Conservation (phyloP, 2,797 vertebrate genomes). For the Sebastes jordani region DNA sequence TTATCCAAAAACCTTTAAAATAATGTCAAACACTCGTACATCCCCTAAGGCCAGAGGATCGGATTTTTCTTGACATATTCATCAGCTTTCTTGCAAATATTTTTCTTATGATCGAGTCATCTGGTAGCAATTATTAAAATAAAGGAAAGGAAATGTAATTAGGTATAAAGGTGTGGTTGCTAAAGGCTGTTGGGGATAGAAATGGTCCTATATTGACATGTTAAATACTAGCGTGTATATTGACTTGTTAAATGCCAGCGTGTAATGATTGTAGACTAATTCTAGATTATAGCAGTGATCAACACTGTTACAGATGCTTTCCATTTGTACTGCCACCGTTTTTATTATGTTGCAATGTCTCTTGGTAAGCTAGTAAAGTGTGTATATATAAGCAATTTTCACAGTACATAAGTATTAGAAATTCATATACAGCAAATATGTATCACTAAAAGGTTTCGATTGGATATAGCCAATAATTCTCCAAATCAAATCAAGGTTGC, state of each 20-base stretch:
- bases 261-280: not conserved
- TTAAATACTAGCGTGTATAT: not conserved
- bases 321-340: not conserved
- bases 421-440: not conserved
- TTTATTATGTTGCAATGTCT: not conserved
- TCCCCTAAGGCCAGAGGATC: not conserved
- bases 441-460: not conserved
- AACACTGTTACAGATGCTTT: not conserved
- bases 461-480: not conserved
- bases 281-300: not conserved
- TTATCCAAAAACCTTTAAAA: not conserved
- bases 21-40: not conserved
- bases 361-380: not conserved
- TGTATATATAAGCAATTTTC: not conserved
- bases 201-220: not conserved
- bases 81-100: not conserved
- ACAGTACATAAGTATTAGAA: not conserved
- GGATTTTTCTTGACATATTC: not conserved
- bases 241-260: not conserved
- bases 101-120: not conserved
- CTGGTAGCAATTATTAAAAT: not conserved
- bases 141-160: not conserved
- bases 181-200: not conserved
- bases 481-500: not conserved
- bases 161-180: not conserved